Conservation (phyloP, 92 coral and sea anemone species). For the Phenganax subtilis region DNA sequence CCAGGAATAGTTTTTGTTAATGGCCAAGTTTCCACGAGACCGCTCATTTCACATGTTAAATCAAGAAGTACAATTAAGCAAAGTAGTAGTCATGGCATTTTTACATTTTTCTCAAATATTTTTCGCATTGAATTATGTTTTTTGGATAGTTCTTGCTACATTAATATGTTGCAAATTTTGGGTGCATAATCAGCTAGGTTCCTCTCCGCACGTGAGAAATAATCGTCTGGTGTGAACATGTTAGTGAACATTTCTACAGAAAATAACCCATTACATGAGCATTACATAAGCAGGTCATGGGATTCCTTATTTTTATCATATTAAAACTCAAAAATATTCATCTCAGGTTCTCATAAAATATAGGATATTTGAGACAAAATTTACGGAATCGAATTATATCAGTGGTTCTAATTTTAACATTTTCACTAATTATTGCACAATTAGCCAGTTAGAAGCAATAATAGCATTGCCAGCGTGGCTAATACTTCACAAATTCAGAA, state of each 20-base stretch:
- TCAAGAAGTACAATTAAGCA: neutral
- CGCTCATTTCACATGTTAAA: neutral
- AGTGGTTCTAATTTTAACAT: neutral
- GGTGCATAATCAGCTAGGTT: no score
- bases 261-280: no score
- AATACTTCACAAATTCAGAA: neutral
- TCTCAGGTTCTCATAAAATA: neutral
- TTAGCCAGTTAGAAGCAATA: neutral
- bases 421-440: neutral
- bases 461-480: neutral
- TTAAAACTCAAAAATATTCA: no score
- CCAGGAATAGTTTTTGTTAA: neutral
- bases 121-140: neutral
- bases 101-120: neutral
- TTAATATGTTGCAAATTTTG: no score
- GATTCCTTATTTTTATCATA: no score
- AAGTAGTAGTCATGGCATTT: neutral
- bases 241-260: no score
- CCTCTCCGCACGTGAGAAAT: neutral
- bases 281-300: no score
- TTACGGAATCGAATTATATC: neutral
- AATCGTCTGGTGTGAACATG: no score
- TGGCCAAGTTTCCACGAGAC: conserved; percentile 4
- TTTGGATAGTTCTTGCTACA: neutral
- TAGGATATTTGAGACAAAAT: neutral